Evolutionary conservation across 2,888 invertebrate genomes (phyloP).

Genomic region (Plebejus argus): DNA sequence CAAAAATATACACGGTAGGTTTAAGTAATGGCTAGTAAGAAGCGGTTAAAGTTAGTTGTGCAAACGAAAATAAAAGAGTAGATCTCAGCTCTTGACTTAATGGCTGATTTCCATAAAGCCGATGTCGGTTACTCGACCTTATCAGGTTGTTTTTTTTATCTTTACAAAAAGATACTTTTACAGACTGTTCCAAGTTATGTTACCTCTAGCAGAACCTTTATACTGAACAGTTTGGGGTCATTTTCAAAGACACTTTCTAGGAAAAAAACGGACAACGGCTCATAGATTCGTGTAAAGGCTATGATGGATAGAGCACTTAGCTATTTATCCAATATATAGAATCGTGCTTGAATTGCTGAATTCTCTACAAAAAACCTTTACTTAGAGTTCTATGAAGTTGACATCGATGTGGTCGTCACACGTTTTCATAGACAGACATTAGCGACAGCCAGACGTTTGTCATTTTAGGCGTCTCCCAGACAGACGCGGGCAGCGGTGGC

Average conservation of each 20-base stretch:
- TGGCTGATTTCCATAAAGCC: slow-evolving; percentile 15
- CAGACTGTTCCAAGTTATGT: not conserved
- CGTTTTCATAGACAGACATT: not conserved
- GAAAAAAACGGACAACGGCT: not conserved
- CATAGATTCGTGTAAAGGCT: not conserved
- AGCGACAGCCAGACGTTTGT: too few relatives aligned
- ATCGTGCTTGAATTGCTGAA: too few relatives aligned
- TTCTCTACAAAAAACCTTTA: too few relatives aligned
- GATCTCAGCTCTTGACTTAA: not conserved
- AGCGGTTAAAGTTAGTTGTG: not conserved
- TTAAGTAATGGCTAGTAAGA: not conserved
- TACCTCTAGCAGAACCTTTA: not conserved
- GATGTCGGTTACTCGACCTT: slow-evolving; percentile 13
- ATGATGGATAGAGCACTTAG: too few relatives aligned
- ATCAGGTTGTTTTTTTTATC: not conserved
- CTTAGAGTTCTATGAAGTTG: too few relatives aligned
- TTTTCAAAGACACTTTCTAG: not conserved
- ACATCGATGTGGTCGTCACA: not conserved
- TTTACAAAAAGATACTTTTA: not conserved
- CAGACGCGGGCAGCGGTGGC: too few relatives aligned
- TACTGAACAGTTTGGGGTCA: not conserved
- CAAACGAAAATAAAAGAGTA: not conserved
- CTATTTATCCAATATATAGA: too few relatives aligned
- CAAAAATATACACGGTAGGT: not conserved
- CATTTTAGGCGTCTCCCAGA: too few relatives aligned